Base-by-base conservation (phyloP, 2,113 vertebrate species). In the Muscicapa adusta region DNA sequence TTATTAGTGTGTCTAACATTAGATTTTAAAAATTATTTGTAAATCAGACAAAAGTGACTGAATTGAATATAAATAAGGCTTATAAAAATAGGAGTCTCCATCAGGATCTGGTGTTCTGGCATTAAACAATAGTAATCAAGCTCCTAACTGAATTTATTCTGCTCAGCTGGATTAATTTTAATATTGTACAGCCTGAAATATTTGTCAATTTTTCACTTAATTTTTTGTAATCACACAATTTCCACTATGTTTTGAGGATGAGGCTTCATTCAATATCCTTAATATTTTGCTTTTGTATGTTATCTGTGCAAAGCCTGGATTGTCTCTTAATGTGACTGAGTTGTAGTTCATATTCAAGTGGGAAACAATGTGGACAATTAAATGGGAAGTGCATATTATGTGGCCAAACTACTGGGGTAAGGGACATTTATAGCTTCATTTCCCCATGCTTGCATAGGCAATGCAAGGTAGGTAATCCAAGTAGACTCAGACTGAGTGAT, bases 381-480 rank as follows among this genome's bases (percentile, higher is more conserved):
- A 33, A 22, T 20, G 14, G 24, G n/a, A 71, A 92, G 12, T 34
- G 12, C 8, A 8, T 34, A 28, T 62, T 9, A 2, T 28, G 25
- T 43, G 26, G n/a, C 36, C 43, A 25, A 1, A 17, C 12, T 66
- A 1, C 31, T 31, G 36, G 22, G 5, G 4, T 28, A 58, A 51
- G 14, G 56, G 25, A 25, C 20, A 38, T n/a, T 48, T 62, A 23
- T 26, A 58, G 17, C 18, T 77, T 24, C 13, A 20, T 73, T 91
- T 76, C 70, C 18, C 28, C 16, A 10, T 57, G 28, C 33, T 57
- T 50, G 12, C 48, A 28, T 3, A 40, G 56, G 34, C 60, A 91
- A 54, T 0, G 0, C 0, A 72, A 89, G 13, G 4, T 26, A 58
- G 28, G 13, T 33, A 17, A 50, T 76, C 29, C 53, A 20, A 34